phyloP scores from a whole-genome alignment of 2,888 invertebrate genomes.

The Sicus ferrugineus region DNA sequence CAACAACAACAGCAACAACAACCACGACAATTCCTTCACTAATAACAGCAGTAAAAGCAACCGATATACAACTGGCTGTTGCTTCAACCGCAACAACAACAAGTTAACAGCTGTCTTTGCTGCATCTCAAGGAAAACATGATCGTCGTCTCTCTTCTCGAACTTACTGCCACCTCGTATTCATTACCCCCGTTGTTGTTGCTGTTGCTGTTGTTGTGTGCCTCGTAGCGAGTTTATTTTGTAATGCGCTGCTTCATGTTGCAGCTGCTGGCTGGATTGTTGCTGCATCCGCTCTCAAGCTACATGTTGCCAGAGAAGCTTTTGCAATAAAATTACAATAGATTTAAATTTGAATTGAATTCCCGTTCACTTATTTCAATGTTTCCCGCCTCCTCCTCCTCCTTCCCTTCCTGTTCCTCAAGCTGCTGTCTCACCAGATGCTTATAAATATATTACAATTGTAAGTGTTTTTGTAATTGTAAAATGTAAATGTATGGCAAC shows the following conservation, averaged over 20 bases:
- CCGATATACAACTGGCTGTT: too few relatives aligned
- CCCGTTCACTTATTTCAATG: too few relatives aligned
- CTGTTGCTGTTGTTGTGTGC: background rate
- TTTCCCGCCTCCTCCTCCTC: too few relatives aligned
- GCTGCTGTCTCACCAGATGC: background rate
- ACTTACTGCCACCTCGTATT: background rate
- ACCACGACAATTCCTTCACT: background rate
- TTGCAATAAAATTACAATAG: slow-evolving; percentile 15
- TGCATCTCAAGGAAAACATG: background rate
- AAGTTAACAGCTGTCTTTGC: background rate
- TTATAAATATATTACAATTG: background rate
- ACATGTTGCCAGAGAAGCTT: too few relatives aligned
- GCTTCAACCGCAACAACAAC: slow-evolving; percentile 7
- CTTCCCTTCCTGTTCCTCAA: background rate
- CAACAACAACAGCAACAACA: background rate
- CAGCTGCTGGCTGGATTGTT: background rate
- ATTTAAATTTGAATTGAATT: background rate
- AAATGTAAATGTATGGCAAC: slow-evolving; percentile 21
- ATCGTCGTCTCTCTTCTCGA: background rate
- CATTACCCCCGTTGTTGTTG: background rate
- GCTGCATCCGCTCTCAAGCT: too few relatives aligned
- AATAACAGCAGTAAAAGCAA: background rate
- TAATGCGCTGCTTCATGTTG: background rate
- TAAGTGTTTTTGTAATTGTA: slow-evolving; percentile 25
- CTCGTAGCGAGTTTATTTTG: background rate